phyloP scores from a whole-genome alignment of 1,140 invertebrate species.

The Uloborus diversus region DNA sequence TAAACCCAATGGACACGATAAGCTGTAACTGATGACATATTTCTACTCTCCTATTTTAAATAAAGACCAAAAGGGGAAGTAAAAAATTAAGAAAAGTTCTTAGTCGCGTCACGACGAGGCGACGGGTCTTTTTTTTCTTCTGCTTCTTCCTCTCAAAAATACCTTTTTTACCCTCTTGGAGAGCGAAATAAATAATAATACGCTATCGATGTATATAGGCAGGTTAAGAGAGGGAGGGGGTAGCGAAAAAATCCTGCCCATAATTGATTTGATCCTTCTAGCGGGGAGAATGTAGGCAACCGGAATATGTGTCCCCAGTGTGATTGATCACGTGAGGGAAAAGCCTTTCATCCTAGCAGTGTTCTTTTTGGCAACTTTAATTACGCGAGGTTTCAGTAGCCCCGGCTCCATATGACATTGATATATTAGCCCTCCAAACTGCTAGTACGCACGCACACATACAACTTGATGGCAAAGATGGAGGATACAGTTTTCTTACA shows the following conservation, averaged over 20 bases:
- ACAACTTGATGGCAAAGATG: no score
- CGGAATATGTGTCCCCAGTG: slow-evolving; percentile 23
- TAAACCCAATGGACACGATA: slow-evolving; percentile 45
- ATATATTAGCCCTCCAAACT: slow-evolving; percentile 43
- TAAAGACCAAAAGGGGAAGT: no score
- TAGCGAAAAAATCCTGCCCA: slow-evolving; percentile 8
- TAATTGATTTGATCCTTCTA: slow-evolving; percentile 48
- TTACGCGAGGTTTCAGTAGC: slow-evolving; percentile 53
- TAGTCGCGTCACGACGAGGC: no score
- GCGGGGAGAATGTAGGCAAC: slow-evolving; percentile 10
- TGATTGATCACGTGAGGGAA: slow-evolving; percentile 46
- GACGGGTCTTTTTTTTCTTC: no score
- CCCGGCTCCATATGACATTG: slow-evolving; percentile 42
- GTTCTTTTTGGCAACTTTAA: slow-evolving; percentile 54
- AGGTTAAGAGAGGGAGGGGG: not conserved
- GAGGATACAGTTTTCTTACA: no score
- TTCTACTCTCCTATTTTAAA: not conserved
- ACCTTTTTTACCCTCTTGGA: not conserved
- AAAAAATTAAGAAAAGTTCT: not conserved
- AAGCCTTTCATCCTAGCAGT: slow-evolving; percentile 47
- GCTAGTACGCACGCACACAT: no score
- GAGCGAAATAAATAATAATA: slow-evolving; percentile 36
- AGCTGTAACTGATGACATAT: slow-evolving; percentile 46
- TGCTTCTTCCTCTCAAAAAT: not conserved
- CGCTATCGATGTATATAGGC: slow-evolving; percentile 10